Evolutionary conservation across 2,113 vertebrate genomes (phyloP).

Genomic region (Psettodes erumei): DNA sequence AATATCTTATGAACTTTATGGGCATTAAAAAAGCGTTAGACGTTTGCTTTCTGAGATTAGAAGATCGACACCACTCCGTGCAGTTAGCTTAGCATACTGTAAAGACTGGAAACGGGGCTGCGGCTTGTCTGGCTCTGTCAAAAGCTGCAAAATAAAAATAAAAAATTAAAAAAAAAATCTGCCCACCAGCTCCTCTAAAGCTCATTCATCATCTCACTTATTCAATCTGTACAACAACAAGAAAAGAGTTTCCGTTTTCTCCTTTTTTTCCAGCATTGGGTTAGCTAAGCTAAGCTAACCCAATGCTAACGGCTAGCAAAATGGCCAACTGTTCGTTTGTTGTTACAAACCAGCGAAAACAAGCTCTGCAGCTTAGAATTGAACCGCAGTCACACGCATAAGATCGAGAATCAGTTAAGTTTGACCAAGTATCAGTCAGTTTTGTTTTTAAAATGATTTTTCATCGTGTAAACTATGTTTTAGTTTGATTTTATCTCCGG

Average conservation of each 20-base stretch:
- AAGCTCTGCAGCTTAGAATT: too few relatives aligned
- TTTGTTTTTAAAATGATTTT: slow-evolving; percentile 5
- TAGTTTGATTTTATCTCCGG: not conserved
- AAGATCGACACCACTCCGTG: not conserved
- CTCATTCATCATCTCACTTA: not conserved
- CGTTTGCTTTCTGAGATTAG: not conserved
- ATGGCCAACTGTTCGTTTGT: too few relatives aligned
- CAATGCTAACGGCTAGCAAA: too few relatives aligned
- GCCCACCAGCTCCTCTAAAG: not conserved
- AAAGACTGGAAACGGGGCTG: not conserved
- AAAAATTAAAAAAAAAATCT: not conserved
- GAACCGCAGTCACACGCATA: not conserved
- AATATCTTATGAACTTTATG: not conserved
- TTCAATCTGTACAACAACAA: not conserved
- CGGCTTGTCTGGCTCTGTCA: not conserved
- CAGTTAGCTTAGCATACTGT: slow-evolving; percentile 5
- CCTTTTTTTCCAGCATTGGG: not conserved
- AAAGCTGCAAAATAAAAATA: too few relatives aligned
- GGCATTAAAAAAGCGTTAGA: not conserved
- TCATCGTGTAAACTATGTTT: slow-evolving; percentile 1
- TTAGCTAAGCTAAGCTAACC: slow-evolving; percentile 24
- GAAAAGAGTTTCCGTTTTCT: too few relatives aligned
- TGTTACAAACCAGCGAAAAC: too few relatives aligned
- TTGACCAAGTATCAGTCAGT: not conserved
- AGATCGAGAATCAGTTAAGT: too few relatives aligned